Percentiles rank a stretch among this genome's conserved stretches.
These are phyloP conservation scores for Onychostruthus taczanowskii DNA, from an alignment of 2,113 vertebrate species.

Conservation along the genomic window DNA sequence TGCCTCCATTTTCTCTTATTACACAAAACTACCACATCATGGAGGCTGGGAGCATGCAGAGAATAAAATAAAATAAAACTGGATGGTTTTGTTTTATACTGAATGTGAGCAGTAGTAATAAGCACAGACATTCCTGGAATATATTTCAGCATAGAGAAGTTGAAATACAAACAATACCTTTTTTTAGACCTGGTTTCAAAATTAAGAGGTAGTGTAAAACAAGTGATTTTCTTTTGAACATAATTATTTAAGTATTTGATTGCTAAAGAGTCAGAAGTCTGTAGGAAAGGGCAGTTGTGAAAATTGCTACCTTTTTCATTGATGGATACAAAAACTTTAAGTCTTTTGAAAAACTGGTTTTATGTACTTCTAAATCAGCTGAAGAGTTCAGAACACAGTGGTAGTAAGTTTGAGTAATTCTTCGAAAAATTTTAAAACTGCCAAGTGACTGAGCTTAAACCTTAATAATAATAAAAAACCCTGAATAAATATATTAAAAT, in stretches of 20 bases:
- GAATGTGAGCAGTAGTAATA: neutral
- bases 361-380: neutral
- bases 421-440: neutral
- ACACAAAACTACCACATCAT: neutral
- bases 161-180: neutral
- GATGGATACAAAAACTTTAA: neutral
- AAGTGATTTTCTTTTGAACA: neutral
- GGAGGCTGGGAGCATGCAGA: neutral
- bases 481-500: neutral
- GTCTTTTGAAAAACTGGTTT: neutral
- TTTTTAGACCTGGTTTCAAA: neutral
- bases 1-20: neutral
- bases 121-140: neutral
- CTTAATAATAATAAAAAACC: neutral
- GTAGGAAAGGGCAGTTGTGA: neutral
- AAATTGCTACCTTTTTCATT: neutral
- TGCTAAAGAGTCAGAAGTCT: neutral
- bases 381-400: neutral
- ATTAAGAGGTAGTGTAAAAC: neutral
- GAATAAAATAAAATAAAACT: neutral
- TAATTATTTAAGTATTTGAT: neutral
- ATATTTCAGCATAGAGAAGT: neutral
- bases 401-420: neutral
- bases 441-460: neutral
- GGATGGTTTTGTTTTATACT: neutral